Conservation (phyloP, 2,888 invertebrate species). For the Allacma fusca region DNA sequence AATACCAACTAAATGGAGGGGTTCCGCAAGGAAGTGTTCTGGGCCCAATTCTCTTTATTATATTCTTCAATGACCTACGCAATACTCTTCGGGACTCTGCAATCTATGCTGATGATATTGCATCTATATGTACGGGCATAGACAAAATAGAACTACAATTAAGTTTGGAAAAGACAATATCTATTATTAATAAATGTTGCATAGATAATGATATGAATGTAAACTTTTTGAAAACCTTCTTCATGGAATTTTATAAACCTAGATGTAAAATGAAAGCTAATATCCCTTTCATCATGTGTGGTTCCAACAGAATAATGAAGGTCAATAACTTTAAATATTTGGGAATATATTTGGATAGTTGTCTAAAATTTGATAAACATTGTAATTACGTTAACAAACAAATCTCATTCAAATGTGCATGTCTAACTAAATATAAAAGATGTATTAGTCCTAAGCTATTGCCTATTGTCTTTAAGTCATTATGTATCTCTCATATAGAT, state of each 20-base stretch:
- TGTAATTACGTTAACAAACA: no score
- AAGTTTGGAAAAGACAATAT: neutral
- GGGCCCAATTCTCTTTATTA: neutral
- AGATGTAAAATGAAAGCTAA: slow-evolving; percentile 13
- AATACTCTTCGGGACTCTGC: neutral
- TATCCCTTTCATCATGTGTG: neutral
- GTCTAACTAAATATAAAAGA: neutral
- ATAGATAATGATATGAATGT: no score
- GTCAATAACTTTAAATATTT: slow-evolving; percentile 21
- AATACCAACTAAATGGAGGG: neutral
- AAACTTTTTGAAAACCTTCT: no score
- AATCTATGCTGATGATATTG: slow-evolving; percentile 20
- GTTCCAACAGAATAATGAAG: neutral
- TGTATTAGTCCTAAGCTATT: neutral
- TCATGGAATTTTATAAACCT: no score
- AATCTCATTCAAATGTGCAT: neutral
- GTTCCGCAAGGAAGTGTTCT: neutral
- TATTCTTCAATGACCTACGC: slow-evolving; percentile 14
- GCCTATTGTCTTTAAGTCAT: neutral
- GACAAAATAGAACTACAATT: neutral
- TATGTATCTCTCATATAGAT: neutral
- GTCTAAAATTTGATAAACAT: neutral
- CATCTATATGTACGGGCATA: no score
- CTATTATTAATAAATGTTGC: slow-evolving; percentile 10
- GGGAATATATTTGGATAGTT: neutral